Evolutionary conservation across 2,113 vertebrate genomes (phyloP), one percentile per base, ranked within the genome.

Genomic region (Micronycteris hirsuta): DNA sequence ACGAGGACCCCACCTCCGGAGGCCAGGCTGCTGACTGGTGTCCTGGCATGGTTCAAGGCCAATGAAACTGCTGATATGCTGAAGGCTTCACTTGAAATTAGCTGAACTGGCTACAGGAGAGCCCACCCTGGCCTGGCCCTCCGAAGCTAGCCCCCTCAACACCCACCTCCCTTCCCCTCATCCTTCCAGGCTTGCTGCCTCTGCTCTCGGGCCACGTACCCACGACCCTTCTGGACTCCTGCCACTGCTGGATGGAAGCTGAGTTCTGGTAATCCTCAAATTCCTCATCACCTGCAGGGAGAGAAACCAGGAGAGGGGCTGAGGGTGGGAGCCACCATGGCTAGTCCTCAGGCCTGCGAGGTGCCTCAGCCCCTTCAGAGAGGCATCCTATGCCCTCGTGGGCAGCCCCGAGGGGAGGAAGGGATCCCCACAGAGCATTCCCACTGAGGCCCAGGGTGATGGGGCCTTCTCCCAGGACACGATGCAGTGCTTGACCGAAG

Each of bases 241-340:
- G 95, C 98, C 98, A 98, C 0, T 58, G 7, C 8, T 74, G 77
- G 28, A 98, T 95, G 0, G 89, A 96, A 0, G 13, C 0, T 0
- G 97, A 98, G 95, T 99, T 99, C 97, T 99, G 98, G 0, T 99
- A 99, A 67, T 98, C 97, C 3, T 78, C 96, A 0, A 65, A 84
- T 2, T 49, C 96, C 65, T 97, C 97, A 0, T 33, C 36, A 0
- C 9, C 96, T 96, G 49, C 7, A 4, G 82, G 67, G 26, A 43
- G n/a, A 73, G 31, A 19, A 36, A 36, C 45, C 31, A 1, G 67
- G 52, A 61, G 24, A 41, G 31, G 16, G 49, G 45, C 22, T 63
- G 65, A 5, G 10, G 22, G 38, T 54, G 12, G 7, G 20, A 19
- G 95, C 74, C 8, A 0, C 33, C 19, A 0, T 0, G 10, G n/a